Evolutionary conservation across 1,140 invertebrate genomes (phyloP), one percentile per base, ranked within the genome.

Genomic region (Aphelinus atriplicis): DNA sequence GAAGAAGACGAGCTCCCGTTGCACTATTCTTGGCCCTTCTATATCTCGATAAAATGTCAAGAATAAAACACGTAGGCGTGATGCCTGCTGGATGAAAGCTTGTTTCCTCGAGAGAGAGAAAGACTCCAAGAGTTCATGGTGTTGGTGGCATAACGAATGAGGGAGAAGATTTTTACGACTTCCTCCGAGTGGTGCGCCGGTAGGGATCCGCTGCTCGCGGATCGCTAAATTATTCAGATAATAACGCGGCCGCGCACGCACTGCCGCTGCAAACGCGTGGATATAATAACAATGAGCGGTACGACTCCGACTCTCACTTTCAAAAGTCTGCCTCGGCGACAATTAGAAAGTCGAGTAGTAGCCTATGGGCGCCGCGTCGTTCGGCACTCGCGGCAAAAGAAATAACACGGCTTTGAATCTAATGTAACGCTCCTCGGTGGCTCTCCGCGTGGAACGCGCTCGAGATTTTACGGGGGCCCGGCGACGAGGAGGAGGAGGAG

Each of bases 211-310:
- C 56, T n/a, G 50, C 64, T 9, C 47, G 7, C 1, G 64, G 2
- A 61, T 61, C 63, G 61, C 26, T 53, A 60, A 67, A 61, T 67
- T 67, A 61, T 68, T 68, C 57, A 53, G 55, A 48, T 60, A 66
- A 51, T 66, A 60, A 66, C 7, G 62, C 47, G 43, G 10, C 55
- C 46, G 26, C 7, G 50, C 2, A 64, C 45, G 45, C 7, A n/a
- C 10, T 9, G 26, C 26, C 51, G 9, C 51, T 4, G 50, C 56
- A 43, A 73, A 67, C 57, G 64, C 56, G 56, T 67, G 71, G 67
- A 73, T 26, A 26, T 73, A 73, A 67, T 73, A 73, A 73, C 71
- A 73, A 73, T 73, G 64, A 73, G 56, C 57, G 50, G 64, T 43
- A 66, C 26, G 26, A 26, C 48, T 50, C 51, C 43, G 42, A 74